These are phyloP conservation scores for Drosophila limbata DNA, from an alignment of 2,888 invertebrate species.

Conservation along the genomic window DNA sequence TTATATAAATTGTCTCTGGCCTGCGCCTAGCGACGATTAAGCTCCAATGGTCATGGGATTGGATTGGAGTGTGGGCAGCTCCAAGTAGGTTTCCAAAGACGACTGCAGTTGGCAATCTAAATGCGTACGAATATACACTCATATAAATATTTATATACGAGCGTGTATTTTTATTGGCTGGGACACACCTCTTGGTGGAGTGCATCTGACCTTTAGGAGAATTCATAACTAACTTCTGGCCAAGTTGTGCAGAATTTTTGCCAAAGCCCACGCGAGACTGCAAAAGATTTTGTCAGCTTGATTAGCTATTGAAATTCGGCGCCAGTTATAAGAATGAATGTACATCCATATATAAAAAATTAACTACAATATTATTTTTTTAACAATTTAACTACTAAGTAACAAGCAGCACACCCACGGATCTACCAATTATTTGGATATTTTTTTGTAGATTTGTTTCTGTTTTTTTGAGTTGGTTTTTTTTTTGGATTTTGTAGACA, in stretches of 20 bases:
- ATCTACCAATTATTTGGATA: constrained; percentile 29
- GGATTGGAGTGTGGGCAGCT: constrained; percentile 61
- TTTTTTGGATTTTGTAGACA: constrained; percentile 44
- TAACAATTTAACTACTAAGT: constrained; percentile 51
- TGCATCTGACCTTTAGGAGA: constrained; percentile 50
- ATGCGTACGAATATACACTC: constrained; percentile 12
- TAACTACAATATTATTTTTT: constrained; percentile 28
- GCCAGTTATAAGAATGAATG: constrained; percentile 35
- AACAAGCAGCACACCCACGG: constrained; percentile 70
- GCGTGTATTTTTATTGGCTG: constrained; percentile 15
- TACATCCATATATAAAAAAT: constrained; percentile 4
- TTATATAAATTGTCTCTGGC: constrained; percentile 32
- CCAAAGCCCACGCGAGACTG: constrained; percentile 27
- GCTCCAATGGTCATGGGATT: constrained; percentile 49
- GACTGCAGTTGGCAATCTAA: constrained; percentile 55
- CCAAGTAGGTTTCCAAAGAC: constrained; percentile 45
- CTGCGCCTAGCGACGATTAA: constrained; percentile 18
- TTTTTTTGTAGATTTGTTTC: constrained; percentile 8
- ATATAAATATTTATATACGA: constrained; percentile 35
- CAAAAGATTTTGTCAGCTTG: constrained; percentile 34
- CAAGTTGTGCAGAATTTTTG: constrained; percentile 33
- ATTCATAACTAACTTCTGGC: constrained; percentile 38
- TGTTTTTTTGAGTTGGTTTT: constrained; percentile 21
- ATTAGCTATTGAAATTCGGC: constrained; percentile 53
- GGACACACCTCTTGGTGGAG: constrained; percentile 39